phyloP scores from a whole-genome alignment of 1,140 invertebrate species.

The Penaeus chinensis region DNA sequence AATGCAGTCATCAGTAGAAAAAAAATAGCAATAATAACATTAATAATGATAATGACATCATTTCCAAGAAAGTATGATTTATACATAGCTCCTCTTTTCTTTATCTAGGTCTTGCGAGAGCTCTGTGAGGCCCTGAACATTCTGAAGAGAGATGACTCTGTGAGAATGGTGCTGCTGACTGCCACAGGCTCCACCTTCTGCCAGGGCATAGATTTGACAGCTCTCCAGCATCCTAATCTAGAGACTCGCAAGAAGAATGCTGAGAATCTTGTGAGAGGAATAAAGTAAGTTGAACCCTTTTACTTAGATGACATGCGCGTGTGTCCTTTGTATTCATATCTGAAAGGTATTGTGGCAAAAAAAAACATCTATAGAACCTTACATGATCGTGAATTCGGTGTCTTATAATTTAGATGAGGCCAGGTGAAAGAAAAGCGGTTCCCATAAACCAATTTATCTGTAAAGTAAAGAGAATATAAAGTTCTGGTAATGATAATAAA shows the following conservation, averaged over 20 bases:
- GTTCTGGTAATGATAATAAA: too few species aligned
- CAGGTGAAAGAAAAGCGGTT: too few species aligned
- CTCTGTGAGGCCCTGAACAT: conserved; percentile 73
- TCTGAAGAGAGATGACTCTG: conserved; percentile 74
- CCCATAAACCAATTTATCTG: too few species aligned
- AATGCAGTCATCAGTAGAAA: too few species aligned
- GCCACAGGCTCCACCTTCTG: conserved; percentile 77
- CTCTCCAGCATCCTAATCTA: conserved; percentile 71
- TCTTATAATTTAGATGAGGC: too few species aligned
- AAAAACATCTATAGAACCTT: too few species aligned
- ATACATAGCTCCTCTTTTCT: background rate
- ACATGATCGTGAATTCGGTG: too few species aligned
- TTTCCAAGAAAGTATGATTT: background rate
- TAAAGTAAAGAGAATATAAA: too few species aligned
- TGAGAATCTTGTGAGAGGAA: conserved; percentile 72
- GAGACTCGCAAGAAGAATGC: conserved; percentile 74
- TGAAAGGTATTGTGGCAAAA: too few species aligned
- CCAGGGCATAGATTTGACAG: conserved; percentile 78
- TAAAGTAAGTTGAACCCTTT: conserved; percentile 72
- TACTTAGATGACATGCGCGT: background rate
- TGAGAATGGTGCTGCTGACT: conserved; percentile 76
- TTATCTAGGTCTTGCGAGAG: conserved; percentile 68
- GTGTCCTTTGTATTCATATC: too few species aligned
- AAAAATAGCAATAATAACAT: background rate
- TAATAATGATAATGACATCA: background rate